These are phyloP conservation scores for Lasioglossum marginatum DNA, from an alignment of 2,888 invertebrate species.

Conservation along the genomic window DNA sequence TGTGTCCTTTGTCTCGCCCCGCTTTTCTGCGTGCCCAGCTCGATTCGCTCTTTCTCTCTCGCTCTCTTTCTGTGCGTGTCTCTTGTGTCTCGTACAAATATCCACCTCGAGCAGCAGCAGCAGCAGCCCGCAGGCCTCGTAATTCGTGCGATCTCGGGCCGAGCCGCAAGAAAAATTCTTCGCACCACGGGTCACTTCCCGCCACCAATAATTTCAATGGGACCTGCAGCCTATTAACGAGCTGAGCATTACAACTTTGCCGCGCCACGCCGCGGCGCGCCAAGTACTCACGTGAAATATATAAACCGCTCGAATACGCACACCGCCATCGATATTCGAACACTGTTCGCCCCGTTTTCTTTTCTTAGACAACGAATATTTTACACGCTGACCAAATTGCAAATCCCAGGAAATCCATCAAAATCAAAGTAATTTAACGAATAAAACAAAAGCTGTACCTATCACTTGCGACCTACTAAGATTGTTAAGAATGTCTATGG, in stretches of 20 bases:
- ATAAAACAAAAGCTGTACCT: too few relatives aligned
- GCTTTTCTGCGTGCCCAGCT: conserved; percentile 25
- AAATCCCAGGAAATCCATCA: too few relatives aligned
- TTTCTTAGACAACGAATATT: too few relatives aligned
- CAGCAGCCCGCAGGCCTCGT: conserved; percentile 17
- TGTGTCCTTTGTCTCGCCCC: conserved; percentile 44
- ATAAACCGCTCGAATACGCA: background rate
- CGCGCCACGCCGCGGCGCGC: too few relatives aligned
- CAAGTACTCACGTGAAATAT: background rate
- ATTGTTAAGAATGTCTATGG: too few relatives aligned
- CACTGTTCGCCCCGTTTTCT: too few relatives aligned
- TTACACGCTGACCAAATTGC: too few relatives aligned
- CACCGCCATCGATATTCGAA: too few relatives aligned
- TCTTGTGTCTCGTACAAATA: conserved; percentile 31
- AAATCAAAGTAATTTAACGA: too few relatives aligned
- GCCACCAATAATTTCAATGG: background rate
- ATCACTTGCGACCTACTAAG: too few relatives aligned
- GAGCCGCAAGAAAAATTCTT: background rate
- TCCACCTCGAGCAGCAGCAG: conserved; percentile 12
- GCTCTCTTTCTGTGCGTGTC: background rate
- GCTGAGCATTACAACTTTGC: background rate
- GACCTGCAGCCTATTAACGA: background rate
- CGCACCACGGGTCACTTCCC: background rate
- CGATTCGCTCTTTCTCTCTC: conserved; percentile 10
- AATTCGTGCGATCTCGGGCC: conserved; percentile 24